Conservation (phyloP, 2,113 vertebrate species). For the Chloebia gouldiae region DNA sequence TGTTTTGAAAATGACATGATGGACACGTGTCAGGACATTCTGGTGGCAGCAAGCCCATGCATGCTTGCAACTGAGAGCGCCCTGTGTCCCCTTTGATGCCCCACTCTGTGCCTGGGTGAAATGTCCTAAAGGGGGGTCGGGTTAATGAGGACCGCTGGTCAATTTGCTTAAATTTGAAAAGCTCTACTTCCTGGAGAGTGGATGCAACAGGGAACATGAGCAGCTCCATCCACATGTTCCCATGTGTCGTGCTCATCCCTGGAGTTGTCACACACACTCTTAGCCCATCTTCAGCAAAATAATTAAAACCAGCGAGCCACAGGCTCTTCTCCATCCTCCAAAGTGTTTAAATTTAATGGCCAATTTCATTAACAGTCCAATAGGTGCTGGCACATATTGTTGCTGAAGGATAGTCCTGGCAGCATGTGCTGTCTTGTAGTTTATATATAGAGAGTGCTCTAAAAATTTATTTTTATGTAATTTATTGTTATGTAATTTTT, state of each 20-base stretch:
- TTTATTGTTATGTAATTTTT: too few relatives aligned
- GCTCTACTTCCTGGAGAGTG: fast-evolving
- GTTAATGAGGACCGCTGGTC: fast-evolving
- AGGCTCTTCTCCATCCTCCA: neutral
- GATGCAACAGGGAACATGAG: fast-evolving
- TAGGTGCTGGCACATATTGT: neutral
- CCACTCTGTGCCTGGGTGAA: neutral
- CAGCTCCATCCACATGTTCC: neutral
- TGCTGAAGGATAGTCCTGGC: neutral
- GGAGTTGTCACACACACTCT: neutral
- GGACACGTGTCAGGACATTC: neutral
- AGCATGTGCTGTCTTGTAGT: fast-evolving
- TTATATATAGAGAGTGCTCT: neutral
- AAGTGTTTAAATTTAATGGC: neutral
- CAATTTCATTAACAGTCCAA: neutral
- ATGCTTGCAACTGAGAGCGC: neutral
- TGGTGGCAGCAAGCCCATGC: conserved; percentile 18
- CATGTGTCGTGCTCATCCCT: neutral
- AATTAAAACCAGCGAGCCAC: neutral
- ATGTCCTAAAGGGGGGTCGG: conserved; percentile 12
- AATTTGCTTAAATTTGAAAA: neutral
- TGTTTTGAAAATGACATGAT: conserved; percentile 19
- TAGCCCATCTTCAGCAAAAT: neutral
- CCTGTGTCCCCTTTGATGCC: neutral
- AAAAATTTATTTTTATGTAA: neutral